These are phyloP conservation scores for Eira barbara DNA, from an alignment of 2,113 vertebrate species.

Conservation along the genomic window DNA sequence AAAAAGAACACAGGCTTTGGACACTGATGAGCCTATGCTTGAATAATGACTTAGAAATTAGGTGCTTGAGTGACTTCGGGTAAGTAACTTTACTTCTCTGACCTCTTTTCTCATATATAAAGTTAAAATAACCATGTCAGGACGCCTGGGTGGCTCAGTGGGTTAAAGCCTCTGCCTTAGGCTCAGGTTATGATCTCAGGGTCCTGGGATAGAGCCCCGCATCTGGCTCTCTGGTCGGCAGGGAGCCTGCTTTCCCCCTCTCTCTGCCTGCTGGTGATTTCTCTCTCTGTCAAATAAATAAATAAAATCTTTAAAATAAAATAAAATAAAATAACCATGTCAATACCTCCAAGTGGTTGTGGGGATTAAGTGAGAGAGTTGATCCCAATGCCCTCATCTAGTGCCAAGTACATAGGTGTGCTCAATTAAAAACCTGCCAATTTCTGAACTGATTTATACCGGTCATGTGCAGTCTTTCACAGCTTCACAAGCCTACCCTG, in stretches of 20 bases:
- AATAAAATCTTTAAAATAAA: too few relatives aligned
- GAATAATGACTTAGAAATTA: not conserved
- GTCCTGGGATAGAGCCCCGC: too few relatives aligned
- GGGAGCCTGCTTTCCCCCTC: too few relatives aligned
- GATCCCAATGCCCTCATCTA: not conserved
- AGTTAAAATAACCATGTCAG: not conserved
- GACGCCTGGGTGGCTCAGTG: too few relatives aligned
- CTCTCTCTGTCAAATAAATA: too few relatives aligned
- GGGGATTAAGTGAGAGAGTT: not conserved
- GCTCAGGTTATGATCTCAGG: too few relatives aligned
- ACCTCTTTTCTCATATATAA: not conserved
- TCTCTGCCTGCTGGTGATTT: too few relatives aligned
- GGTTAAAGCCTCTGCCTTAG: too few relatives aligned
- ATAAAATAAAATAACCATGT: not conserved
- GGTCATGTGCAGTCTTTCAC: not conserved
- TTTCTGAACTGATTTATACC: not conserved
- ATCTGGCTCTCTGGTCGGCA: too few relatives aligned
- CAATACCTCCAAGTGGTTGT: not conserved
- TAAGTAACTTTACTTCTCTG: not conserved
- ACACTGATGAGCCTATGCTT: not conserved
- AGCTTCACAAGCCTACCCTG: not conserved
- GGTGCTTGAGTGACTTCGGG: not conserved
- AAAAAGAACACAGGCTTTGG: not conserved
- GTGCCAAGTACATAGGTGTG: not conserved
- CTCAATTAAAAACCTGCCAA: not conserved